Evolutionary conservation across 2,888 invertebrate species (phyloP).

Genomic region (Chrysolina haemoptera): DNA sequence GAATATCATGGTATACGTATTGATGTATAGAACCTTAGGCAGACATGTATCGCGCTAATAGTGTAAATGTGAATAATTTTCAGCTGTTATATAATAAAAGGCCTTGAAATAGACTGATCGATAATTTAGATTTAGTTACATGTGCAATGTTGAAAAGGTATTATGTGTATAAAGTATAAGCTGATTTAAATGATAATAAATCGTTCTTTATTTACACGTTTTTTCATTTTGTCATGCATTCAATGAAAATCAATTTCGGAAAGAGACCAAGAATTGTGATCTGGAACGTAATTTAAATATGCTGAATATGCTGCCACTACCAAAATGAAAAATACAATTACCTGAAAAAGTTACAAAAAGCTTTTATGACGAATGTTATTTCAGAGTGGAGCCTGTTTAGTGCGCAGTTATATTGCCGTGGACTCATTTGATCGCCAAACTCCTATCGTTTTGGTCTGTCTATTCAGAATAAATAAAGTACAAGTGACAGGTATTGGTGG

Average conservation of each 20-base stretch:
- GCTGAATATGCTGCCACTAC: too few relatives aligned
- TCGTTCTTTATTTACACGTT: constrained; percentile 42
- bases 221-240: constrained; percentile 25
- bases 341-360: too few relatives aligned
- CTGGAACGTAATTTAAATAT: too few relatives aligned
- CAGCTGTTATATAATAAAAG: constrained; percentile 50
- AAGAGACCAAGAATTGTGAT: too few relatives aligned
- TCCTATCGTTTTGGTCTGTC: too few relatives aligned
- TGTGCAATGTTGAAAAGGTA: constrained; percentile 52
- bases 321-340: too few relatives aligned
- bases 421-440: too few relatives aligned
- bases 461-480: too few relatives aligned
- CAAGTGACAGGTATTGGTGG: too few relatives aligned
- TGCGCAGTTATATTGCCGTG: too few relatives aligned
- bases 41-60: constrained; percentile 24
- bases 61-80: constrained; percentile 30
- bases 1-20: constrained; percentile 47
- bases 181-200: constrained; percentile 42
- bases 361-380: too few relatives aligned
- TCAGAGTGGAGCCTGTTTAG: too few relatives aligned
- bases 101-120: constrained; percentile 58
- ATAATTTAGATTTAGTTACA: constrained; percentile 49
- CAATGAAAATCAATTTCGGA: not conserved
- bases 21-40: constrained; percentile 34
- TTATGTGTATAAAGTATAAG: constrained; percentile 45